A percentile compares a stretch with the other conserved stretches of the same genome.
Evolutionary conservation across 1,140 invertebrate genomes (phyloP).

Genomic region (Akabosia matsudoensis): DNA sequence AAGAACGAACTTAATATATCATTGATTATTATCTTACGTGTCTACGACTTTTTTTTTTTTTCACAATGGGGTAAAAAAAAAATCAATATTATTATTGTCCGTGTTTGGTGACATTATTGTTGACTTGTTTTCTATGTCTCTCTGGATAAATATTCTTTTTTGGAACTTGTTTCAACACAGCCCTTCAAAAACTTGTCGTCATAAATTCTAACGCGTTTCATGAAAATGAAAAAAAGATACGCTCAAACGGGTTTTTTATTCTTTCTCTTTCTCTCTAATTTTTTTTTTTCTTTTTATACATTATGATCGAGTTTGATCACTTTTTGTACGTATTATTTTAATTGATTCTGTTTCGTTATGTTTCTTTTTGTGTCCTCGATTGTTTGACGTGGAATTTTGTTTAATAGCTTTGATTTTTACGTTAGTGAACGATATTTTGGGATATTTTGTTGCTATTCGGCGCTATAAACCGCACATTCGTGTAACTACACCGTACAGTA

Average conservation of each 20-base stretch:
- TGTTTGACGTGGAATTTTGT: too few species aligned
- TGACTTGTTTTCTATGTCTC: background rate
- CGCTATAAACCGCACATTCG: too few species aligned
- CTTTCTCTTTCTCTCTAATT: background rate
- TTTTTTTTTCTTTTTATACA: too few species aligned
- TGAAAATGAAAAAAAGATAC: background rate
- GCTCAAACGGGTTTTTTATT: background rate
- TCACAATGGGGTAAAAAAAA: background rate
- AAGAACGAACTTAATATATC: conserved; percentile 9
- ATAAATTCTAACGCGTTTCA: background rate
- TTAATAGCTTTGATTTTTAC: too few species aligned
- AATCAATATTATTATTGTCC: background rate
- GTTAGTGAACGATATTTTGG: too few species aligned
- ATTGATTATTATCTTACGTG: background rate
- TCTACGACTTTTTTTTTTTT: background rate
- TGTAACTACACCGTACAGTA: too few species aligned
- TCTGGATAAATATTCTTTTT: background rate
- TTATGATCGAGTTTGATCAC: too few species aligned
- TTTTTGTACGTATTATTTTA: too few species aligned
- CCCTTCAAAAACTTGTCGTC: background rate
- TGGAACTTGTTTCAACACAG: background rate
- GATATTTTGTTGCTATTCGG: too few species aligned
- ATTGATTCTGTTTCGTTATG: too few species aligned
- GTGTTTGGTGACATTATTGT: background rate
- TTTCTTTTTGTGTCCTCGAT: background rate